Evolutionary conservation across 2,113 vertebrate species (phyloP).

Genomic region (Oreamnos americanus): DNA sequence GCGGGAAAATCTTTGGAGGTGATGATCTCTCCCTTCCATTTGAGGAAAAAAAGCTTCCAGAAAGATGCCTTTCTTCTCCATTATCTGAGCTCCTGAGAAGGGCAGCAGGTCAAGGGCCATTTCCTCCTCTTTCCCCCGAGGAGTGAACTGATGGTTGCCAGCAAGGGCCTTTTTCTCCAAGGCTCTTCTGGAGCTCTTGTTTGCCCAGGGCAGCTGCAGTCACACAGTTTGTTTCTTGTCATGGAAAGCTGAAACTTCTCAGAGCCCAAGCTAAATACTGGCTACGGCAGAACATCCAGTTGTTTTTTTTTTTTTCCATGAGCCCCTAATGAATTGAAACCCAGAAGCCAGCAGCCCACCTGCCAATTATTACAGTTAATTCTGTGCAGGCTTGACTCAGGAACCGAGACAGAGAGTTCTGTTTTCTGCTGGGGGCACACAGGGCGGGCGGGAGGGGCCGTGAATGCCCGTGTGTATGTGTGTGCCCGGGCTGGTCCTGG

Average conservation of each 20-base stretch:
- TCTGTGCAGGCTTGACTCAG: neutral
- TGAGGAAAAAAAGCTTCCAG: neutral
- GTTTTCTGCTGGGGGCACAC: neutral
- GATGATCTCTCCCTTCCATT: neutral
- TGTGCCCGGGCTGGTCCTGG: neutral
- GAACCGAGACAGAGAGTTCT: constrained; percentile 43
- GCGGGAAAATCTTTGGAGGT: neutral
- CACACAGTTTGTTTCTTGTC: constrained; percentile 14
- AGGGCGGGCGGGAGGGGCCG: neutral
- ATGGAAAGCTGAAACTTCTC: neutral
- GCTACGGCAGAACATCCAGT: neutral
- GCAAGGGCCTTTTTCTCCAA: neutral
- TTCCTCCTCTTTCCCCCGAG: neutral
- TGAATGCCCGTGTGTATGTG: constrained; percentile 30
- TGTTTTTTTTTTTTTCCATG: neutral
- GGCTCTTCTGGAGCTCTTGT: neutral
- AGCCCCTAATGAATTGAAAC: constrained; percentile 30
- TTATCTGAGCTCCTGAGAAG: neutral
- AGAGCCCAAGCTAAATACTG: constrained; percentile 40
- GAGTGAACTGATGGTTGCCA: neutral
- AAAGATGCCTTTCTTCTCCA: neutral
- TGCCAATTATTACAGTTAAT: constrained; percentile 73
- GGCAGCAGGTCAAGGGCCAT: neutral
- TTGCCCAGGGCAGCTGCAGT: constrained; percentile 23
- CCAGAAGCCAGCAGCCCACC: constrained; percentile 59